These are phyloP conservation scores for Dynastes maya DNA, from an alignment of 2,888 invertebrate species.

Conservation along the genomic window DNA sequence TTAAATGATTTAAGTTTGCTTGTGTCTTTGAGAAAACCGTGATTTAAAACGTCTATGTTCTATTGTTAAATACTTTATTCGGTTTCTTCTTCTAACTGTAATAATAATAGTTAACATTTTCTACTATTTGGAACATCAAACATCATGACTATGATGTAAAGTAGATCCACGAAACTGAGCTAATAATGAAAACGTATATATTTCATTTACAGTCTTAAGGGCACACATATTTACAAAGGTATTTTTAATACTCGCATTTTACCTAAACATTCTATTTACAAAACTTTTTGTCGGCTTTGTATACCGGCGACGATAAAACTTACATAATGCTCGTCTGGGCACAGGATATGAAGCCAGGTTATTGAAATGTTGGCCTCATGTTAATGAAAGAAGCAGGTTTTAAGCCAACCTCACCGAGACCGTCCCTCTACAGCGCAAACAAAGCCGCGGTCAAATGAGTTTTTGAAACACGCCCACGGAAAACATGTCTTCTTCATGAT, in stretches of 20 bases:
- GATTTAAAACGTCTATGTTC: too few species aligned
- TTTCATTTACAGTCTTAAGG: too few species aligned
- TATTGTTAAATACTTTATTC: too few species aligned
- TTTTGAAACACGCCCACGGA: conserved; percentile 63
- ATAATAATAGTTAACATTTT: too few species aligned
- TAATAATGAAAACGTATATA: too few species aligned
- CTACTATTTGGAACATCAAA: too few species aligned
- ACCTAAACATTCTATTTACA: conserved; percentile 8
- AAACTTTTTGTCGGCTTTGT: conserved; percentile 16
- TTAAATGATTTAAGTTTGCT: too few species aligned
- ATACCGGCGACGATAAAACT: conserved; percentile 41
- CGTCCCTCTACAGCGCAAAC: conserved; percentile 62
- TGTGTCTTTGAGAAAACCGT: too few species aligned
- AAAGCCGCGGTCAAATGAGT: conserved; percentile 69
- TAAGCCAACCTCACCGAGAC: conserved; percentile 62
- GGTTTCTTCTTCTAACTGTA: too few species aligned
- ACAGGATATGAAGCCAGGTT: conserved; percentile 68
- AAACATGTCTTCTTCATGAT: conserved; percentile 56
- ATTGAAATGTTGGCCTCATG: conserved; percentile 69
- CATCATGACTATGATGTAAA: too few species aligned
- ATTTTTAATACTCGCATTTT: conserved; percentile 11
- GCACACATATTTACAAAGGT: conserved; percentile 1
- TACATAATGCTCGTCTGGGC: conserved; percentile 54
- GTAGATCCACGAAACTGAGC: too few species aligned
- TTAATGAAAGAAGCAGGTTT: conserved; percentile 69